These are phyloP conservation scores for Neocrepidodera transversa DNA, from an alignment of 2,888 invertebrate species.

Conservation along the genomic window DNA sequence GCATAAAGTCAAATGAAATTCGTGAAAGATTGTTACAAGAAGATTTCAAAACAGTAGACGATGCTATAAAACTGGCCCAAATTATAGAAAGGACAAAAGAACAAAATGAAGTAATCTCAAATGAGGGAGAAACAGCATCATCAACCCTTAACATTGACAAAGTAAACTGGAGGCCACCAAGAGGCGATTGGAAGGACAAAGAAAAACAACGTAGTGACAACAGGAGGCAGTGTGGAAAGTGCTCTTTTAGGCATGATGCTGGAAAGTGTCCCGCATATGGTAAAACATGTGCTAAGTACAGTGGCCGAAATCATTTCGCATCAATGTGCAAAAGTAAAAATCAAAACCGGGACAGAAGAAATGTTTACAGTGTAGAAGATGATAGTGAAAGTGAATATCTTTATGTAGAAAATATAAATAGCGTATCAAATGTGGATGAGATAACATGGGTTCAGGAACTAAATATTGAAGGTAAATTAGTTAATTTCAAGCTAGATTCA, in stretches of 20 bases:
- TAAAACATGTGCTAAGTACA: neutral
- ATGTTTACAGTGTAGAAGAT: neutral
- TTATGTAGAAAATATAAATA: neutral
- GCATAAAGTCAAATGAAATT: conserved; percentile 1
- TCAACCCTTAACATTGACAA: neutral
- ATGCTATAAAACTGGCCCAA: neutral
- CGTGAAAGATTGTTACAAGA: too few relatives aligned
- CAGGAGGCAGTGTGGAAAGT: neutral
- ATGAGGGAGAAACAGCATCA: neutral
- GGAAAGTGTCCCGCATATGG: too few relatives aligned
- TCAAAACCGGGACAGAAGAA: neutral
- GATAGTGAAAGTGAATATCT: neutral
- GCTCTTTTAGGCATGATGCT: neutral
- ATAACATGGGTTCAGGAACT: neutral
- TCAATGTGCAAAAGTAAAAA: neutral
- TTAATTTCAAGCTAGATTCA: neutral
- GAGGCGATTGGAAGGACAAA: neutral
- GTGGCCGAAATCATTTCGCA: neutral
- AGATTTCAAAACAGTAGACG: neutral
- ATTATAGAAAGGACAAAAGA: neutral
- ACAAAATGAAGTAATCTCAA: neutral
- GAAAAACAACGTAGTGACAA: neutral
- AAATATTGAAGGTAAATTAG: neutral
- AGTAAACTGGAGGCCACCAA: neutral
- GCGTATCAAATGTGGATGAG: neutral